These are phyloP conservation scores for Serinus canaria DNA, from an alignment of 2,113 vertebrate genomes.

Conservation along the genomic window DNA sequence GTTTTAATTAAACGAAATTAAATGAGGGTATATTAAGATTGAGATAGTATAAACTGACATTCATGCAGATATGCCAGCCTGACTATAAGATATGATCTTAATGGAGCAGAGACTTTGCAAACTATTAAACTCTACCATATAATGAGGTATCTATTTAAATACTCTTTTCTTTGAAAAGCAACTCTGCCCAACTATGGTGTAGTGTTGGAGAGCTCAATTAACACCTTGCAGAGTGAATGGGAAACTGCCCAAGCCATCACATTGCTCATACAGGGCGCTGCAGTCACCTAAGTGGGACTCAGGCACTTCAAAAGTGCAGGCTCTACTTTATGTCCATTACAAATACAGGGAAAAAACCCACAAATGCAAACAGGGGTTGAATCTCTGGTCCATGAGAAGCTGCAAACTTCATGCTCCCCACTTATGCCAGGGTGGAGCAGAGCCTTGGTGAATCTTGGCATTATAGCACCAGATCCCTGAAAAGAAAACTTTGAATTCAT, in stretches of 20 bases:
- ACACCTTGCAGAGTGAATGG: not conserved
- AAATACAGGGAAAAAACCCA: not conserved
- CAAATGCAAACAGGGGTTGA: not conserved
- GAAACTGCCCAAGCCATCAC: not conserved
- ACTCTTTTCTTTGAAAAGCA: constrained; percentile 28
- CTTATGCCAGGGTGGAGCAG: not conserved
- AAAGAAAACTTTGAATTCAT: not conserved
- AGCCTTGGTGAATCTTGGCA: not conserved
- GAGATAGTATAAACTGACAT: constrained; percentile 62
- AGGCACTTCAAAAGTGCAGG: not conserved
- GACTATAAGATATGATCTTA: constrained; percentile 50
- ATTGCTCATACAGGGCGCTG: not conserved
- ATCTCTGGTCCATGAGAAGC: not conserved
- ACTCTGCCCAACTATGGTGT: not conserved
- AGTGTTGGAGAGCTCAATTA: not conserved
- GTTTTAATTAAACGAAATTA: constrained; percentile 77
- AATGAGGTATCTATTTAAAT: constrained; percentile 60
- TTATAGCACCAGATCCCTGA: not conserved
- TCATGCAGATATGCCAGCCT: constrained; percentile 41
- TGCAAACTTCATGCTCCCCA: not conserved
- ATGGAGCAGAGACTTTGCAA: constrained; percentile 56
- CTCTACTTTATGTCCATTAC: not conserved
- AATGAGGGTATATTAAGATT: constrained; percentile 55
- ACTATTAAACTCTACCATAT: constrained; percentile 57
- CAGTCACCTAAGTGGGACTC: not conserved